Conservation (phyloP, 2,888 invertebrate species). For the Eilema griseolum region DNA sequence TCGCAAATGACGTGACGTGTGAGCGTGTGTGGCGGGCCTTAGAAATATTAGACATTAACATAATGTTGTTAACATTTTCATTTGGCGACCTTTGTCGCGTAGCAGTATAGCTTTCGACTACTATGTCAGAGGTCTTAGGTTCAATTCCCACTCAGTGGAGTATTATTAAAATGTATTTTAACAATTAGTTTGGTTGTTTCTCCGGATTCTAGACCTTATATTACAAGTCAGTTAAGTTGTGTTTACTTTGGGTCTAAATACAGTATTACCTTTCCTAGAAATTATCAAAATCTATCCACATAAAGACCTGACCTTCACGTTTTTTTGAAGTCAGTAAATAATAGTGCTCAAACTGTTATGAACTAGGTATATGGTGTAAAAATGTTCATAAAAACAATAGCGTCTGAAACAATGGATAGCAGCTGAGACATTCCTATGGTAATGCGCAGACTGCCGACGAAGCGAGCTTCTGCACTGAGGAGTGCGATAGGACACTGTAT, state of each 20-base stretch:
- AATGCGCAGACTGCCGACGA: slow-evolving; percentile 14
- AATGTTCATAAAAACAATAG: background rate
- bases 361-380: slow-evolving; percentile 1
- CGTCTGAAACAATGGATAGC: slow-evolving; percentile 11
- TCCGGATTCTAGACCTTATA: no score
- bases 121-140: background rate
- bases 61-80: slow-evolving; percentile 42
- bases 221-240: no score
- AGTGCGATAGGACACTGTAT: background rate
- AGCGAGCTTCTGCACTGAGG: slow-evolving; percentile 2
- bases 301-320: background rate
- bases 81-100: background rate
- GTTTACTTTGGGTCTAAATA: no score
- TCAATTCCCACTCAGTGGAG: background rate
- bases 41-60: slow-evolving; percentile 49
- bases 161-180: no score
- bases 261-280: background rate
- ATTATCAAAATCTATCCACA: background rate
- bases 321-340: background rate
- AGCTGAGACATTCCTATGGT: slow-evolving; percentile 22
- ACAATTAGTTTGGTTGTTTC: no score
- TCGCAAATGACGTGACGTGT: slow-evolving; percentile 51
- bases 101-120: background rate
- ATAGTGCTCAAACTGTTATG: background rate
- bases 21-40: slow-evolving; percentile 52